Evolutionary conservation across 2,888 invertebrate genomes (phyloP), one percentile per base, ranked within the genome.

Genomic region (Luperina nickerlii): DNA sequence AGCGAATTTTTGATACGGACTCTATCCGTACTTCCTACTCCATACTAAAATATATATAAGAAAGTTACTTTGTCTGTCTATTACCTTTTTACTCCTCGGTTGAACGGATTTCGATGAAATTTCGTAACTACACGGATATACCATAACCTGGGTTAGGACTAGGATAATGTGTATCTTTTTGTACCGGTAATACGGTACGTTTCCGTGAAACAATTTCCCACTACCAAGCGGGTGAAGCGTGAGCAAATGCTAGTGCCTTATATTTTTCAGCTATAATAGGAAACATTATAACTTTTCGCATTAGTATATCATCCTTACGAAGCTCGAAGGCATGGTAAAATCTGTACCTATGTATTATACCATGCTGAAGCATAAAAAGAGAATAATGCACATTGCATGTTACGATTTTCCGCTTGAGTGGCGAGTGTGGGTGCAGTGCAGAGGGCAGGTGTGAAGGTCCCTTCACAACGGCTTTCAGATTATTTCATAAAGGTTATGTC

Each of bases 391-490:
- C 54, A 68, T 81, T 67, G 85, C 81, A 84, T 71, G 74, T 45
- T 84, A 65, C 70, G 66, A 70, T 80, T 83, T 84, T 74, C 60
- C 66, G 76, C 66, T 83, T 76, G 66, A 76, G 24, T 76, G 84
- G 73, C 32, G 69, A 66, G 38, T 13, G 60, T 18, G 48, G 66
- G 66, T 65, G 72, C 68, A 24, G 54, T 65, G 72, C 68, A 24
- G 54, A 27, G 38, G 45, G 63, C 72, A 73, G 68, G 45, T 83
- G 51, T 45, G 51, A 69, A 75, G 48, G 51, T 69, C 51, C 51
- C 63, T 69, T 65, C 51, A 38, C 60, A 67, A 60, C 57, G 24
- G 51, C 51, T 78, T 78, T 73, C 68, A 78, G 66, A 63, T 32
- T 51, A 66, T 74, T 32, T 38, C 38, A 27, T 74, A 66, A 57